A percentile compares a stretch with the other conserved stretches of the same genome.
Conservation (phyloP, 2,797 vertebrate species). For the Neomorphus geoffroyi region DNA sequence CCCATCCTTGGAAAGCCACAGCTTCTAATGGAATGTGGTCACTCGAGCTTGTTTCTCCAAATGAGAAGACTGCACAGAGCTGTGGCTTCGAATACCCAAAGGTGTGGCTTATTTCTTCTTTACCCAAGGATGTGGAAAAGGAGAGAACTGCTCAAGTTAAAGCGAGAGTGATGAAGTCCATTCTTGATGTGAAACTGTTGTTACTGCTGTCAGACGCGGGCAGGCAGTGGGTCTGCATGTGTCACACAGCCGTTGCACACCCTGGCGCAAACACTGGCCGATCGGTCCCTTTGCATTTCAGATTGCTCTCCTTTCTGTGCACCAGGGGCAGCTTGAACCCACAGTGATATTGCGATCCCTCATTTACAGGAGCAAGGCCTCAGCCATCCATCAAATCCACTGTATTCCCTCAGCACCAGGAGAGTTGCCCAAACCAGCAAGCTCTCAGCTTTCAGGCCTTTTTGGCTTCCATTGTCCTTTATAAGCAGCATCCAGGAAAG, state of each 20-base stretch:
- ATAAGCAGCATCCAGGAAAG: not conserved
- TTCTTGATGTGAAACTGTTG: not conserved
- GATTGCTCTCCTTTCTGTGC: not conserved
- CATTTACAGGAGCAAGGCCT: not conserved
- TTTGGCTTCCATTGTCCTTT: not conserved
- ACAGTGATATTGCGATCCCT: not conserved
- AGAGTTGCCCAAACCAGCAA: accelerated
- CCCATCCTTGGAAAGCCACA: not conserved
- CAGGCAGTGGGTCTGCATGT: accelerated
- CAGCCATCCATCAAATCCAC: not conserved
- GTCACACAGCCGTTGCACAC: not conserved
- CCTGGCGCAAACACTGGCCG: accelerated
- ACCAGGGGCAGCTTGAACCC: not conserved
- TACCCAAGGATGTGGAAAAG: not conserved
- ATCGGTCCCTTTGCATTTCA: not conserved
- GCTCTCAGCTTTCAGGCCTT: not conserved
- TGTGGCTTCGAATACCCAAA: not conserved
- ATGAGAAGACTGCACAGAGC: not conserved
- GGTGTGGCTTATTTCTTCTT: not conserved
- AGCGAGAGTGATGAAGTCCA: not conserved
- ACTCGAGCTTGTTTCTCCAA: not conserved
- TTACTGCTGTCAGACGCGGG: accelerated
- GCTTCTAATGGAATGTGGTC: not conserved
- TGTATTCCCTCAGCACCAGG: not conserved
- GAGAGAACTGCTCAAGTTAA: not conserved